Evolutionary conservation across 2,888 invertebrate species (phyloP).

Genomic region (Leptopterna dolabrata): DNA sequence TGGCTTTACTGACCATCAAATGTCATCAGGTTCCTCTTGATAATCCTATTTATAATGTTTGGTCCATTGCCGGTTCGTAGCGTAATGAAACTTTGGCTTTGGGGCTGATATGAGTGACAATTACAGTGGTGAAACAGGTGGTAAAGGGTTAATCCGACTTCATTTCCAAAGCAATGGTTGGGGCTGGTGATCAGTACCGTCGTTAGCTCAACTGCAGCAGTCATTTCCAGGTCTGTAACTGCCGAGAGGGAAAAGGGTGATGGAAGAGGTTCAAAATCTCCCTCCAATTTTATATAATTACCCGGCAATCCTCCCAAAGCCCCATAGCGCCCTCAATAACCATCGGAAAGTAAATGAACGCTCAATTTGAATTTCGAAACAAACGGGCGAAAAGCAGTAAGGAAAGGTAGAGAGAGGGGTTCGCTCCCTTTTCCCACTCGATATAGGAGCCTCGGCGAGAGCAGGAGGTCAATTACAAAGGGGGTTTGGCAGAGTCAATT

Average conservation of each 20-base stretch:
- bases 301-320: neutral
- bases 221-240: too few relatives aligned
- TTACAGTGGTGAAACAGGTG: too few relatives aligned
- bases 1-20: too few relatives aligned
- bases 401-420: neutral
- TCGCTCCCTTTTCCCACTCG: neutral
- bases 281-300: neutral
- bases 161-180: too few relatives aligned
- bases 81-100: too few relatives aligned
- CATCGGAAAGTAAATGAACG: neutral
- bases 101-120: too few relatives aligned
- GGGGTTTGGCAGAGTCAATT: constrained; percentile 53
- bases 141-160: too few relatives aligned
- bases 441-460: neutral
- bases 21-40: too few relatives aligned
- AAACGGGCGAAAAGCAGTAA: neutral
- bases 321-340: neutral
- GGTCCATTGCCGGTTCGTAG: too few relatives aligned
- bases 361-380: constrained; percentile 17
- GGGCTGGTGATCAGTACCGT: too few relatives aligned
- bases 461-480: constrained; percentile 50
- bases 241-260: neutral
- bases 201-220: too few relatives aligned
- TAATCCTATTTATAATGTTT: too few relatives aligned
- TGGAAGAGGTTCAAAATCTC: neutral